Evolutionary conservation across 2,888 invertebrate genomes (phyloP).

Genomic region (Philhelius pedissequus): DNA sequence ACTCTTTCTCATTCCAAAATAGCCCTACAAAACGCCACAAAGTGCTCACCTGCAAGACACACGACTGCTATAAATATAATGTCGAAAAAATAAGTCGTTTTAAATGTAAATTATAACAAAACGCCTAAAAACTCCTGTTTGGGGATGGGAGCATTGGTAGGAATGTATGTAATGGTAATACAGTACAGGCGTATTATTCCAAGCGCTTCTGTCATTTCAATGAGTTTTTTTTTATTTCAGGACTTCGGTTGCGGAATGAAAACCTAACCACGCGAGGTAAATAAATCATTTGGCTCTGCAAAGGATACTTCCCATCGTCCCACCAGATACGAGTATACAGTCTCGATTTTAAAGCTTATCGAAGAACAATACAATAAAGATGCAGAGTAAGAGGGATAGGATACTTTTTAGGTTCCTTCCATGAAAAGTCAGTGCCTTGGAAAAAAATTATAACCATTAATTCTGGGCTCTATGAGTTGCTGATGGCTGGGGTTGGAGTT

Average conservation of each 20-base stretch:
- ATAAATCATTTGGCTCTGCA: conserved; percentile 41
- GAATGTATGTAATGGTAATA: not conserved
- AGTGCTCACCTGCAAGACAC: conserved; percentile 25
- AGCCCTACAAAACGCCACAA: not conserved
- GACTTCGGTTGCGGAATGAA: not conserved
- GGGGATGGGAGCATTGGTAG: not conserved
- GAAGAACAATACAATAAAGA: not conserved
- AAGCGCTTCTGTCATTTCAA: not conserved
- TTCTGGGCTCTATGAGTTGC: too few relatives aligned
- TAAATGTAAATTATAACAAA: conserved; percentile 11
- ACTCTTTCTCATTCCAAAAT: not conserved
- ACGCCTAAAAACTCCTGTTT: not conserved
- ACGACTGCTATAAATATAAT: conserved; percentile 39
- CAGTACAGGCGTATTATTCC: not conserved
- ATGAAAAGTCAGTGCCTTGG: too few relatives aligned
- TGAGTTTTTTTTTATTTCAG: not conserved
- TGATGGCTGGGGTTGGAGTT: too few relatives aligned
- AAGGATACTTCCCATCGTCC: not conserved
- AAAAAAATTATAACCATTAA: too few relatives aligned
- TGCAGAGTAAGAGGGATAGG: not conserved
- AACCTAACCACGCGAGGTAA: conserved; percentile 19
- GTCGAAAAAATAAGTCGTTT: not conserved
- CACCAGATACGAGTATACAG: not conserved
- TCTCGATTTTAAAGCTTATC: not conserved
- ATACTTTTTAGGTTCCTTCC: not conserved